phyloP scores from a whole-genome alignment of 2,888 invertebrate species.

The Globia sparganii region DNA sequence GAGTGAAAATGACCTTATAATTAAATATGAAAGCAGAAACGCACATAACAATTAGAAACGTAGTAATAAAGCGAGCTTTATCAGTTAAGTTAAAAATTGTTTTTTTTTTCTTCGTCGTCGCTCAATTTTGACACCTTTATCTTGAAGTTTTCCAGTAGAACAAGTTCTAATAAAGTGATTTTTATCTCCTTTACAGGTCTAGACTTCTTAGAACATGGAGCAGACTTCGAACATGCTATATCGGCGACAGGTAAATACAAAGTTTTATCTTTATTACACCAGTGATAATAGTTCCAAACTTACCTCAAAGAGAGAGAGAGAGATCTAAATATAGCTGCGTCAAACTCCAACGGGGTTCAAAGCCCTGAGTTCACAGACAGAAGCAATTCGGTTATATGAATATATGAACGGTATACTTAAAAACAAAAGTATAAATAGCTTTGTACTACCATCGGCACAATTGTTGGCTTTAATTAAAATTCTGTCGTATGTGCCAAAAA shows the following conservation, averaged over 20 bases:
- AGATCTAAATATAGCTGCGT: too few relatives aligned
- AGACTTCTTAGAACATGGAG: conserved; percentile 93
- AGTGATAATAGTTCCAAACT: neutral
- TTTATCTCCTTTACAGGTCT: conserved; percentile 89
- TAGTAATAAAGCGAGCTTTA: conserved; percentile 68
- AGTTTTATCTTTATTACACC: neutral
- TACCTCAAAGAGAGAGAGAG: neutral
- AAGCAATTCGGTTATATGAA: neutral
- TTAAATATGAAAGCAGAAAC: conserved; percentile 57
- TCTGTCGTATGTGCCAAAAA: conserved; percentile 31
- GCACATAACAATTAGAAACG: conserved; percentile 63
- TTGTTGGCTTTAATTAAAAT: conserved; percentile 32
- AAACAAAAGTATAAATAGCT: conserved; percentile 21
- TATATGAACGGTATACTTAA: neutral
- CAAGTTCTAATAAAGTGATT: conserved; percentile 8
- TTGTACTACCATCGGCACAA: neutral
- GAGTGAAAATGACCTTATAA: conserved; percentile 51
- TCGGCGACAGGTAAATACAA: conserved; percentile 91
- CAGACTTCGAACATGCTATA: conserved; percentile 93
- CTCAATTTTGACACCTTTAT: neutral
- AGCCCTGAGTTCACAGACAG: neutral
- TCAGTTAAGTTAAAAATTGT: conserved; percentile 70
- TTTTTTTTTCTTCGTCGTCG: neutral
- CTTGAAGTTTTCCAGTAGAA: neutral
- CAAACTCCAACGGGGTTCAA: neutral